Conservation (phyloP, 2,797 vertebrate species). For the Epinephelus coioides region DNA sequence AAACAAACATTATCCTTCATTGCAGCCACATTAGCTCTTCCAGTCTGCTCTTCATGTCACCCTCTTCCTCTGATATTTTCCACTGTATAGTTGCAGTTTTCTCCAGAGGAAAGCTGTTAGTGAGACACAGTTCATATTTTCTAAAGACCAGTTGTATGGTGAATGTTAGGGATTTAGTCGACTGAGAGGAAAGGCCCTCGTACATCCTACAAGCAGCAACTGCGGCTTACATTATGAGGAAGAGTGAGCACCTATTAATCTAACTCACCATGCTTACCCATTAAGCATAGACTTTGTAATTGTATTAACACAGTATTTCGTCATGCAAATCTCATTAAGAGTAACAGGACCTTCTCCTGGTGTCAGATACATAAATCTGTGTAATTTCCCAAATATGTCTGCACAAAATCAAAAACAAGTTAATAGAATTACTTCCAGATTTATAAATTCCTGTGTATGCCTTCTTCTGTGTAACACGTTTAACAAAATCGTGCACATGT, state of each 20-base stretch:
- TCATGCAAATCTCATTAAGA: not conserved
- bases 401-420: not conserved
- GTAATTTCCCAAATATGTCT: slow-evolving; percentile 1
- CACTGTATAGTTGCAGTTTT: slow-evolving; percentile 30
- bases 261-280: not conserved
- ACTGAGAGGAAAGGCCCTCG: not conserved
- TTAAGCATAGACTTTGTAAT: not conserved
- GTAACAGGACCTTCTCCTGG: not conserved
- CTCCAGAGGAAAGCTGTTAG: slow-evolving; percentile 34
- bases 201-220: not conserved
- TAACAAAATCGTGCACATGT: not conserved
- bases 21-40: slow-evolving; percentile 50
- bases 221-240: not conserved
- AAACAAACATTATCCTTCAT: slow-evolving; percentile 30
- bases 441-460: not conserved
- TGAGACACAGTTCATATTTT: slow-evolving; percentile 19
- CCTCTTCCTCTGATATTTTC: slow-evolving; percentile 54
- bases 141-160: not conserved
- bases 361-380: not conserved
- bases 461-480: not conserved
- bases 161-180: not conserved
- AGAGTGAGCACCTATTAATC: not conserved
- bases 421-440: not conserved
- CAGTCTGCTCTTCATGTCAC: slow-evolving; percentile 50
- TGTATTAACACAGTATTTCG: not conserved